A percentile compares a stretch with the other conserved stretches of the same genome.
These are phyloP conservation scores for Pristiophorus japonicus DNA, from an alignment of 2,113 vertebrate genomes.

Conservation along the genomic window DNA sequence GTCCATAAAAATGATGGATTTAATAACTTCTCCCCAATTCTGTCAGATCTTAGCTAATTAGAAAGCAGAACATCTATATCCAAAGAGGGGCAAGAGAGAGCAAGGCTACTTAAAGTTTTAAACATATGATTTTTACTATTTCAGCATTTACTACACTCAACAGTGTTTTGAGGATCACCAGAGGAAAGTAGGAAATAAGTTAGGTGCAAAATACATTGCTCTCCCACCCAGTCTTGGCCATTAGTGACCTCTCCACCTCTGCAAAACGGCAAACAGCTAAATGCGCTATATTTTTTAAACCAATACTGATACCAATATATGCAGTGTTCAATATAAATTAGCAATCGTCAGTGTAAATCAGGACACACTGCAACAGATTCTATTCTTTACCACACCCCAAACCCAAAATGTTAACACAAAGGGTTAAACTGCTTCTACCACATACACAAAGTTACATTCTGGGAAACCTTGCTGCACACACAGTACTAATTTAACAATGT, in stretches of 20 bases:
- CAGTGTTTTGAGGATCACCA: background rate
- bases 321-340: conserved; percentile 15
- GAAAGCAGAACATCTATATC: background rate
- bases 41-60: background rate
- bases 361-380: background rate
- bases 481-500: background rate
- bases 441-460: background rate
- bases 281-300: background rate
- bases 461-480: background rate
- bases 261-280: background rate
- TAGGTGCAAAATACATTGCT: background rate
- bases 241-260: background rate
- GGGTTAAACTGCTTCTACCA: background rate
- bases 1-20: background rate
- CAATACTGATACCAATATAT: background rate
- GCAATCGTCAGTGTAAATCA: background rate
- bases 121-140: background rate
- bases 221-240: background rate
- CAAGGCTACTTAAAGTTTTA: background rate
- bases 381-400: background rate
- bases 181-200: background rate
- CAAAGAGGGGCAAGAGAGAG: background rate
- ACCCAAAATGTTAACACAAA: background rate
- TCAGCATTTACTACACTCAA: background rate
- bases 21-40: background rate